These are phyloP conservation scores for Xylota segnis DNA, from an alignment of 2,888 invertebrate genomes.

Conservation along the genomic window DNA sequence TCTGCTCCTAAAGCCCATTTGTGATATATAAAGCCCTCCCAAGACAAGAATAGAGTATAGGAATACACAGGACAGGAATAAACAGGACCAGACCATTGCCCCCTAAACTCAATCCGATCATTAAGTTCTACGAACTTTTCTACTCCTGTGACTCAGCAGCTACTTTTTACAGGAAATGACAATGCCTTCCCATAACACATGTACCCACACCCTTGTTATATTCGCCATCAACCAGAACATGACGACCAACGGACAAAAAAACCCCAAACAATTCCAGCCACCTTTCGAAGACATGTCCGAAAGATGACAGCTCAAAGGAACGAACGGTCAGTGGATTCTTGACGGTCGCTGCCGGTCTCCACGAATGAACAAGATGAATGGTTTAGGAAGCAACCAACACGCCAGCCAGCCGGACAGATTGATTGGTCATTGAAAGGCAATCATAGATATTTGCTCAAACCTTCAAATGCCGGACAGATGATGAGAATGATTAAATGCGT, in stretches of 20 bases:
- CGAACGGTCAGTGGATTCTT: constrained; percentile 13
- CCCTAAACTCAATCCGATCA: too few species aligned
- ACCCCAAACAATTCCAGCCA: not conserved
- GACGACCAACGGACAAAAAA: not conserved
- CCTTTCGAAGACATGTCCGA: not conserved
- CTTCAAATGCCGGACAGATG: constrained; percentile 35
- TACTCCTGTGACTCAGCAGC: not conserved
- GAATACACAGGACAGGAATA: too few species aligned
- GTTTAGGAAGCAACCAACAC: constrained; percentile 30
- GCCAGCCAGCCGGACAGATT: constrained; percentile 11
- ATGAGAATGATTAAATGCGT: constrained; percentile 42
- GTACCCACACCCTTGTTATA: not conserved
- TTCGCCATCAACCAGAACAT: not conserved
- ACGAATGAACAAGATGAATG: constrained; percentile 31
- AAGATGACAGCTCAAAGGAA: constrained; percentile 38
- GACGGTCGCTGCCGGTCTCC: not conserved
- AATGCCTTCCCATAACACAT: not conserved
- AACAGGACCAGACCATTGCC: too few species aligned
- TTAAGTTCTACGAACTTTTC: too few species aligned
- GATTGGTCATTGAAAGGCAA: constrained; percentile 59
- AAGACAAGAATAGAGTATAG: too few species aligned
- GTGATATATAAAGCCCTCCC: too few species aligned
- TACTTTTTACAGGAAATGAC: not conserved
- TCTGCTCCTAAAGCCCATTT: too few species aligned
- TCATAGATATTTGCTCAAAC: constrained; percentile 47